phyloP scores from a whole-genome alignment of 2,797 vertebrate genomes.

The Kryptolebias ocellatus region DNA sequence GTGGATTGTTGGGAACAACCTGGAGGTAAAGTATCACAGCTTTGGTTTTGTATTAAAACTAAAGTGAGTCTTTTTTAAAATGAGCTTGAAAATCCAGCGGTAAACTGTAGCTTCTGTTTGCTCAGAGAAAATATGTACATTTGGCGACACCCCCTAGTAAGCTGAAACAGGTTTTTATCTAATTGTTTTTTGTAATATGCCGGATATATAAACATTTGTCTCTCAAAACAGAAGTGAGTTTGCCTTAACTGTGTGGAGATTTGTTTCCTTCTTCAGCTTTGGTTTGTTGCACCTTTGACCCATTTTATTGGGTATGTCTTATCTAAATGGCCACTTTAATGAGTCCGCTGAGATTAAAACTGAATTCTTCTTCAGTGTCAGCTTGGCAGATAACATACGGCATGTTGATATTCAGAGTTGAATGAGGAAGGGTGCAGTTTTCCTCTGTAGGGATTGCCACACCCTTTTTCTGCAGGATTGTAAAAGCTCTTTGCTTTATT shows the following conservation, averaged over 20 bases:
- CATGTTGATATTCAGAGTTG: conserved; percentile 19
- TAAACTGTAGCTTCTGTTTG: conserved; percentile 38
- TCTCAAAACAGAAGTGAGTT: background rate
- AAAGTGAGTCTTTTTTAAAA: background rate
- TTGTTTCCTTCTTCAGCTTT: background rate
- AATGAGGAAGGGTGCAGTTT: conserved; percentile 54
- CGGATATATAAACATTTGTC: background rate
- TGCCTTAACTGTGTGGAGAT: background rate
- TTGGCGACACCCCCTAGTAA: background rate
- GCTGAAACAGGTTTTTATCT: conserved; percentile 22
- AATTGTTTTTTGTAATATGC: background rate
- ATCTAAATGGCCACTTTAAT: background rate
- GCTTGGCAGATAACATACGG: conserved; percentile 27
- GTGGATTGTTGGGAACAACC: conserved; percentile 23
- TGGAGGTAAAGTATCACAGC: conserved; percentile 34
- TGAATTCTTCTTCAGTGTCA: conserved; percentile 5
- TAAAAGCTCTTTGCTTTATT: conserved; percentile 32
- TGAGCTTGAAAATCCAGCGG: conserved; percentile 40
- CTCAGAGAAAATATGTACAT: conserved; percentile 29
- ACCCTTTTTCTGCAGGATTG: conserved; percentile 45
- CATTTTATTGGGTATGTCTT: background rate
- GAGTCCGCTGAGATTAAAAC: background rate
- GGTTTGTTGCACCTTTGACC: background rate
- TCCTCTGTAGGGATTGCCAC: conserved; percentile 34
- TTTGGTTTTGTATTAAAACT: background rate